Evolutionary conservation across 2,797 vertebrate species (phyloP).

Genomic region (Melanotaenia maccullochi): DNA sequence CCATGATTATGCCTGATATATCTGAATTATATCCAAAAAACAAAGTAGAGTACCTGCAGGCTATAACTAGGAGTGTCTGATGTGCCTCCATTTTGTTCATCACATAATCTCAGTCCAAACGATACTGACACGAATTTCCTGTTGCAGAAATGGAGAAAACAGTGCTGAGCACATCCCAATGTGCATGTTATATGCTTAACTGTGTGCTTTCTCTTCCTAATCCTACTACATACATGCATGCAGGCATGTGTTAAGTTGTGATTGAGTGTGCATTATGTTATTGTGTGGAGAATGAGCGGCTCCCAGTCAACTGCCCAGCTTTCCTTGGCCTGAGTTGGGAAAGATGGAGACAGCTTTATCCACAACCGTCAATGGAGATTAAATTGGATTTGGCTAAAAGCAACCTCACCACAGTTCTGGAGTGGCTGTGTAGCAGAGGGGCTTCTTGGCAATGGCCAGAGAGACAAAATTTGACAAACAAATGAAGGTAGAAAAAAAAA

Average conservation of each 20-base stretch:
- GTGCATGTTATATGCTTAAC: slow-evolving; percentile 29
- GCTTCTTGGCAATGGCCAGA: slow-evolving; percentile 61
- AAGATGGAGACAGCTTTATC: slow-evolving; percentile 71
- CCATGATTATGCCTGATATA: not conserved
- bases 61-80: slow-evolving; percentile 44
- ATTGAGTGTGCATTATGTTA: slow-evolving; percentile 36
- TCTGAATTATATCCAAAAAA: not conserved
- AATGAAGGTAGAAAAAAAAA: slow-evolving; percentile 54
- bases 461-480: slow-evolving; percentile 74
- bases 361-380: slow-evolving; percentile 71
- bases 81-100: slow-evolving; percentile 45
- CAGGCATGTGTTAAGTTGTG: slow-evolving; percentile 11
- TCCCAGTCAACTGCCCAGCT: slow-evolving; percentile 51
- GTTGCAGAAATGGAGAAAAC: slow-evolving; percentile 35
- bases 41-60: slow-evolving; percentile 41
- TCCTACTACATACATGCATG: not conserved
- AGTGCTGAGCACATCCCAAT: slow-evolving; percentile 1
- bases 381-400: slow-evolving; percentile 80
- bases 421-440: slow-evolving; percentile 63
- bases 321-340: slow-evolving; percentile 49
- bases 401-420: slow-evolving; percentile 60
- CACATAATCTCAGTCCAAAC: slow-evolving; percentile 54
- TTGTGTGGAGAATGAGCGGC: slow-evolving; percentile 47
- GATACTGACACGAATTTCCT: slow-evolving; percentile 52
- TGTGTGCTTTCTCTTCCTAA: slow-evolving; percentile 14